A percentile compares a stretch with the other conserved stretches of the same genome.
These are phyloP conservation scores for Argyrosomus japonicus DNA, from an alignment of 2,113 vertebrate genomes.

Conservation along the genomic window DNA sequence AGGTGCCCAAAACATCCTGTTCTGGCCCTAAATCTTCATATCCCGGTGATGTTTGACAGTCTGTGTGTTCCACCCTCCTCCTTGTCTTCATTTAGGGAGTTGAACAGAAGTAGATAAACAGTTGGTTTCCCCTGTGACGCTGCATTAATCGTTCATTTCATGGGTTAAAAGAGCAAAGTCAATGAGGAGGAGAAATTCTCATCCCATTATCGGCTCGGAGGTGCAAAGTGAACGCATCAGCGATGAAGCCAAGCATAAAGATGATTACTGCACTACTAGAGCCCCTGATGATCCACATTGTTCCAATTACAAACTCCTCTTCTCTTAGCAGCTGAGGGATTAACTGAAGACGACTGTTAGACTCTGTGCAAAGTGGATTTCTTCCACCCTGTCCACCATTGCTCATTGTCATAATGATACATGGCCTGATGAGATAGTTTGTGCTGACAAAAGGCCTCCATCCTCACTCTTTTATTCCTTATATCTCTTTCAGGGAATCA, in stretches of 20 bases:
- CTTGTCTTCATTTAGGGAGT: constrained; percentile 34
- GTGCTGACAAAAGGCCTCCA: constrained; percentile 82
- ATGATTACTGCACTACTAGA: constrained; percentile 67
- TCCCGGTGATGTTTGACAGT: not conserved
- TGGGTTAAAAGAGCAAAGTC: constrained; percentile 71
- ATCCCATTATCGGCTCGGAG: constrained; percentile 70
- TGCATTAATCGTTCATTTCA: constrained; percentile 71
- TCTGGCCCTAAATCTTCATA: accelerated
- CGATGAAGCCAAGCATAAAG: constrained; percentile 72
- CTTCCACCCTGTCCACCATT: constrained; percentile 66
- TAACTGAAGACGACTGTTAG: constrained; percentile 51
- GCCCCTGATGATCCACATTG: constrained; percentile 55
- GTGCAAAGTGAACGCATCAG: constrained; percentile 74
- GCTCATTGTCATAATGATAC: constrained; percentile 84
- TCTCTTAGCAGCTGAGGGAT: constrained; percentile 68
- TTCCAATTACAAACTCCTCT: constrained; percentile 69
- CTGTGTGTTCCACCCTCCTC: not conserved
- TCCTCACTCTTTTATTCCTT: constrained; percentile 76
- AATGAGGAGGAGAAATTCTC: constrained; percentile 69
- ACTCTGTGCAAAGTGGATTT: constrained; percentile 58
- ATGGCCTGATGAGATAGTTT: constrained; percentile 79
- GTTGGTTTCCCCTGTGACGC: constrained; percentile 43
- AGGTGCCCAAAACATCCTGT: not conserved
- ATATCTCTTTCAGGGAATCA: constrained; percentile 85
- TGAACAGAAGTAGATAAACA: constrained; percentile 63